A percentile compares a stretch with the other conserved stretches of the same genome.
Conservation (phyloP, 2,888 invertebrate genomes). For the Leptopilina drosophilae region DNA sequence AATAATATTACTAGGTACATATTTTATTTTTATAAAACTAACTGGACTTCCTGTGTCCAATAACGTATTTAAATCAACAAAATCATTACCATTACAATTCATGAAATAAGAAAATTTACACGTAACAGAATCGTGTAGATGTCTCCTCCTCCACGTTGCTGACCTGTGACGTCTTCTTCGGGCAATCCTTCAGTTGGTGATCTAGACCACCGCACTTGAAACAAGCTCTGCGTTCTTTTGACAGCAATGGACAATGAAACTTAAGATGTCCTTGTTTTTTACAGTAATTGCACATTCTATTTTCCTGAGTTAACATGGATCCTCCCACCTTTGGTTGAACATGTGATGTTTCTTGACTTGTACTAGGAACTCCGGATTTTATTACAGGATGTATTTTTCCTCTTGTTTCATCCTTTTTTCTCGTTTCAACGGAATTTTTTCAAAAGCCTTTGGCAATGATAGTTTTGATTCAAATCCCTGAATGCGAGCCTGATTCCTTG, state of each 20-base stretch:
- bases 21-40: neutral
- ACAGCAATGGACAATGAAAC: neutral
- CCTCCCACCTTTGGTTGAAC: no score
- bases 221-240: neutral
- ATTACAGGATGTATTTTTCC: neutral
- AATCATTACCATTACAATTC: no score
- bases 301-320: no score
- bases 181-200: neutral
- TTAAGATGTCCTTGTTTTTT: neutral
- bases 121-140: no score
- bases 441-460: slow-evolving; percentile 38
- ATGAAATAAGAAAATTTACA: no score
- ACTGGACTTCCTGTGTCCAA: neutral
- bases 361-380: no score
- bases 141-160: no score
- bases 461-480: slow-evolving; percentile 40
- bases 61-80: neutral
- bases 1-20: no score
- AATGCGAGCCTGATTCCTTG: no score
- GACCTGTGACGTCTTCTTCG: neutral
- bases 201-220: neutral
- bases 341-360: no score
- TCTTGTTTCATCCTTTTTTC: neutral
- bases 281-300: neutral
- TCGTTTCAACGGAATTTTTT: slow-evolving; percentile 35